Conservation (phyloP, 2,113 vertebrate species). For the Leptodactylus fuscus region DNA sequence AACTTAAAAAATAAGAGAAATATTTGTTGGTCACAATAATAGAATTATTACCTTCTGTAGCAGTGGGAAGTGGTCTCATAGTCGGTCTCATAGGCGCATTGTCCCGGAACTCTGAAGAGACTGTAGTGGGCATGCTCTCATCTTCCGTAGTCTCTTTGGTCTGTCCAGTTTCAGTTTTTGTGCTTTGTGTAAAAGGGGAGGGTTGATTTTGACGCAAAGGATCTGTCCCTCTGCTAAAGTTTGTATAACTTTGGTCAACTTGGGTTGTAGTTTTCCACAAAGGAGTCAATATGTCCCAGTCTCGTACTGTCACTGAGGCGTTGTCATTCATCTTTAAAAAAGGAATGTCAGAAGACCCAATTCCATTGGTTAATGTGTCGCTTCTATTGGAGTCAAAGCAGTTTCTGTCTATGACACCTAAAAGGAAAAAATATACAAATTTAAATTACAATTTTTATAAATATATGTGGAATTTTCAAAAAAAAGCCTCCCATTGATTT, state of each 20-base stretch:
- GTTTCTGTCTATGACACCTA: slow-evolving; percentile 78
- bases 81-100: slow-evolving; percentile 58
- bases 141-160: slow-evolving; percentile 23
- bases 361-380: slow-evolving; percentile 66
- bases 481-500: too few relatives aligned
- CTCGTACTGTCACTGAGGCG: slow-evolving; percentile 51
- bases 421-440: slow-evolving; percentile 59
- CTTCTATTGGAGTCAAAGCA: slow-evolving; percentile 76
- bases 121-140: slow-evolving; percentile 36
- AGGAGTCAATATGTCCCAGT: slow-evolving; percentile 41
- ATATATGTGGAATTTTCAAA: too few relatives aligned
- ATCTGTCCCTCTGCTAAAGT: slow-evolving; percentile 63
- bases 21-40: too few relatives aligned
- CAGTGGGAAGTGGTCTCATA: slow-evolving; percentile 47
- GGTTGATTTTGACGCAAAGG: slow-evolving; percentile 51
- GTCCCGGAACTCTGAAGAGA: slow-evolving; percentile 46
- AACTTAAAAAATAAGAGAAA: too few relatives aligned
- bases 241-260: slow-evolving; percentile 64
- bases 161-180: slow-evolving; percentile 49
- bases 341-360: slow-evolving; percentile 62
- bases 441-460: too few relatives aligned
- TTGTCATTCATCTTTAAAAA: slow-evolving; percentile 62
- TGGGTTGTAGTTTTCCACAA: slow-evolving; percentile 62
- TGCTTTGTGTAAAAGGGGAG: slow-evolving; percentile 42
- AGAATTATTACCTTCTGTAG: slow-evolving; percentile 67